A percentile compares a stretch with the other conserved stretches of the same genome.
Conservation (phyloP, 37 sponge, comb jelly and placozoan genomes). For the Eunapius fragilis region DNA sequence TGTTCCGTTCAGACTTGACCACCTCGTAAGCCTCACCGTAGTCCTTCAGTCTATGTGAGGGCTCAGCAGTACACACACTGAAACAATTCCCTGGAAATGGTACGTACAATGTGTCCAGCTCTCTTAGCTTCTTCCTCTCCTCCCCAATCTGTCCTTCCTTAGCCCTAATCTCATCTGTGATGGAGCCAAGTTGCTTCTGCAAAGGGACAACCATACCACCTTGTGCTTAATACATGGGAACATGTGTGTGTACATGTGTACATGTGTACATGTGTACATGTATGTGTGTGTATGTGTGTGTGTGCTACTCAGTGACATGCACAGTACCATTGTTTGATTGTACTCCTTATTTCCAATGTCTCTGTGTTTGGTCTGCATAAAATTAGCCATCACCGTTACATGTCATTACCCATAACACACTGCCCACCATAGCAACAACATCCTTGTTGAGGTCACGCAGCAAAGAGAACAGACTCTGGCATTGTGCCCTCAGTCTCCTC, state of each 20-base stretch:
- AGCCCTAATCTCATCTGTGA: slow-evolving; percentile 32
- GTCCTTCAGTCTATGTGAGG: slow-evolving; percentile 1
- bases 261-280: background rate
- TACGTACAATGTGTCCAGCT: slow-evolving; percentile 57
- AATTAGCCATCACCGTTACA: background rate
- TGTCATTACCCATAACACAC: background rate
- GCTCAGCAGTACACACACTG: background rate
- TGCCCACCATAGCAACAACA: slow-evolving; percentile 46
- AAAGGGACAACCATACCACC: background rate
- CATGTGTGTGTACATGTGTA: background rate
- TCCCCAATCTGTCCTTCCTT: slow-evolving; percentile 51
- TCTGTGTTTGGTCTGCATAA: slow-evolving; percentile 47
- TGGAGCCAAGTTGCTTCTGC: slow-evolving; percentile 7
- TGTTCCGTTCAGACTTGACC: slow-evolving; percentile 79
- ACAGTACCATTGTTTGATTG: slow-evolving; percentile 45
- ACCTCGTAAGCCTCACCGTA: slow-evolving; percentile 28
- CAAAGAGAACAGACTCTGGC: background rate
- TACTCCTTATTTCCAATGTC: slow-evolving; percentile 49
- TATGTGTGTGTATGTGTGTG: background rate
- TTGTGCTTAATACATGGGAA: too few relatives aligned
- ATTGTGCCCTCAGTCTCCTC: slow-evolving; percentile 11
- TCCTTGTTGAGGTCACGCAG: slow-evolving; percentile 55
- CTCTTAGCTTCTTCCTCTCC: slow-evolving; percentile 49
- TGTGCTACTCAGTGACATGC: background rate
- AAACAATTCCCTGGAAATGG: slow-evolving; percentile 64